Conservation (phyloP, 2,797 vertebrate genomes). For the Coregonus ussuriensis region DNA sequence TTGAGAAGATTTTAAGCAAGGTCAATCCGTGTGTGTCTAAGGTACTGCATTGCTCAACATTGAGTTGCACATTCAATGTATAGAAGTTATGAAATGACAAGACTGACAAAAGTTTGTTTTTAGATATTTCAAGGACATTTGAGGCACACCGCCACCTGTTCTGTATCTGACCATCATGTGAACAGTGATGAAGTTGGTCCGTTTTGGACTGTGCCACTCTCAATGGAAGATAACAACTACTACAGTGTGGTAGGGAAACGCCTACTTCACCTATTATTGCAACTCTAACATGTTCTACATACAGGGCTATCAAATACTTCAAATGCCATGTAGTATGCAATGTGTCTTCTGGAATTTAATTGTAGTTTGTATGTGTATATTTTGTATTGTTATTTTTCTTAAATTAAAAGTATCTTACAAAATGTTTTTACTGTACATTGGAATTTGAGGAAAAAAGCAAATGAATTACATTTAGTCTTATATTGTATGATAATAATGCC, state of each 20-base stretch:
- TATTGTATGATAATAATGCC: too few species aligned
- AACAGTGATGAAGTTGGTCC: background rate
- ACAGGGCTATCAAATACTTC: too few species aligned
- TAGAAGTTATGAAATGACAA: background rate
- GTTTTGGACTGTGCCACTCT: constrained; percentile 66
- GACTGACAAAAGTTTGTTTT: constrained; percentile 20
- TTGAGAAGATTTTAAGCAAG: constrained; percentile 62
- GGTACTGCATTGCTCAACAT: constrained; percentile 43
- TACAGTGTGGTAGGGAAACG: constrained; percentile 61
- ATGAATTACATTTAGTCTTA: too few species aligned
- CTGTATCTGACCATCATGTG: fast-evolving
- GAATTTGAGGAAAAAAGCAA: too few species aligned
- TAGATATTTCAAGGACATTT: constrained; percentile 64
- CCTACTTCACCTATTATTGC: too few species aligned
- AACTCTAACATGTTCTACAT: too few species aligned
- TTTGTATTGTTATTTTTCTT: too few species aligned
- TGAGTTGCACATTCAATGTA: background rate
- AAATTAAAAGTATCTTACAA: too few species aligned
- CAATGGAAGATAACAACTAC: constrained; percentile 20
- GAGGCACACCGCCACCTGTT: constrained; percentile 50
- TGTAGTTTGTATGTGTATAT: too few species aligned
- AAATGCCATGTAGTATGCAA: too few species aligned
- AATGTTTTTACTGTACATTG: too few species aligned
- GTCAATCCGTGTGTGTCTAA: constrained; percentile 39
- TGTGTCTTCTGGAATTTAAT: too few species aligned